Percentiles rank a stretch among this genome's conserved stretches.
Conservation (phyloP, 2,797 vertebrate genomes). For the Pelobates cultripes region DNA sequence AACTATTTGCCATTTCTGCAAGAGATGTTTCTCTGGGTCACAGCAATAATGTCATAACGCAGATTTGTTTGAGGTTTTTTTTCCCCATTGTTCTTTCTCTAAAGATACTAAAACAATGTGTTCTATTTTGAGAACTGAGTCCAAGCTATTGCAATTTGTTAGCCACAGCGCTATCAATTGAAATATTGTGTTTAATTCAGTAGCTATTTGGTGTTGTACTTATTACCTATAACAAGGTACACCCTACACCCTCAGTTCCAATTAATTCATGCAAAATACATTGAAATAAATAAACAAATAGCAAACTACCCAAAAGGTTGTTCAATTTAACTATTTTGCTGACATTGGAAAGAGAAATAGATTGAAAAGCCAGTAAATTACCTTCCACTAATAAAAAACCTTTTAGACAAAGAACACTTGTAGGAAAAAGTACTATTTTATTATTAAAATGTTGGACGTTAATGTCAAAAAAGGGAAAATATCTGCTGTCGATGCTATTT, state of each 20-base stretch:
- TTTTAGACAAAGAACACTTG: neutral
- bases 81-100: no score
- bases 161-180: no score
- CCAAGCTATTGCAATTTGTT: no score
- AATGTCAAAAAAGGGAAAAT: slow-evolving; percentile 31
- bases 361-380: neutral
- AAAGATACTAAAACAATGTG: no score
- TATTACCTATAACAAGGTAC: no score
- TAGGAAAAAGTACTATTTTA: slow-evolving; percentile 29
- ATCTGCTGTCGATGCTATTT: slow-evolving; percentile 24
- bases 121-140: no score
- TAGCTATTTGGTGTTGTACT: neutral
- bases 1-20: no score
- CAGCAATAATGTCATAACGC: no score
- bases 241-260: neutral
- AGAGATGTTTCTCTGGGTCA: no score
- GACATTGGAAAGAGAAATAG: neutral
- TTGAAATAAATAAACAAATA: neutral
- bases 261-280: neutral
- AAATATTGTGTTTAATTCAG: neutral
- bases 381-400: neutral
- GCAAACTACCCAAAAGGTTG: neutral
- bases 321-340: neutral
- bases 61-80: no score
- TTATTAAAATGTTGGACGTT: slow-evolving; percentile 40